A percentile compares a stretch with the other conserved stretches of the same genome.
These are phyloP conservation scores for Bungarus multicinctus DNA, from an alignment of 2,113 vertebrate species.

Conservation along the genomic window DNA sequence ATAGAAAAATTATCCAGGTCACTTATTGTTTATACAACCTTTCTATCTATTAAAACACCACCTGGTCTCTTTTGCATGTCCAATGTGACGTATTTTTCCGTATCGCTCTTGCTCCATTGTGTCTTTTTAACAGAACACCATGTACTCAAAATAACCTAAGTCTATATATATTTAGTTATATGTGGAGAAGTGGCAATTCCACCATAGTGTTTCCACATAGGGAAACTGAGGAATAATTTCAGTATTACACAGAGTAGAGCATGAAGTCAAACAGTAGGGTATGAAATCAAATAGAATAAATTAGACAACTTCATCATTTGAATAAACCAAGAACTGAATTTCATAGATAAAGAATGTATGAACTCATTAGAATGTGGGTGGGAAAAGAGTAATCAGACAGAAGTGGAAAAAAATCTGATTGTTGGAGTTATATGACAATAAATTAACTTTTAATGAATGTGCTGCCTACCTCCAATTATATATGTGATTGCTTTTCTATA, in stretches of 20 bases:
- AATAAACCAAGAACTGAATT: neutral
- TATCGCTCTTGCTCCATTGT: neutral
- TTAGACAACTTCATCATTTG: neutral
- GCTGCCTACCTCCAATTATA: neutral
- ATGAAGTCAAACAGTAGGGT: neutral
- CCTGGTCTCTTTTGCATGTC: no score
- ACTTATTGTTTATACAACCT: neutral
- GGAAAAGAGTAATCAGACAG: neutral
- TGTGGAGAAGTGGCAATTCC: neutral
- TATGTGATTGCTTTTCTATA: neutral
- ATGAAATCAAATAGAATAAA: neutral
- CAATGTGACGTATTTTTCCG: no score
- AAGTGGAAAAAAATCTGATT: neutral
- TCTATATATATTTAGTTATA: neutral
- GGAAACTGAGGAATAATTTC: neutral
- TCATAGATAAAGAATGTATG: neutral
- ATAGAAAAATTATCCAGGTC: neutral
- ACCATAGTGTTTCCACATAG: neutral
- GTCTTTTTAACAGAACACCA: neutral
- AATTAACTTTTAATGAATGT: neutral
- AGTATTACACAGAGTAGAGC: neutral
- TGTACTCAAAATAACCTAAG: neutral
- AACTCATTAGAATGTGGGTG: neutral
- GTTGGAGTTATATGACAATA: neutral
- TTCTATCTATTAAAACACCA: no score